Percentiles rank a stretch among this genome's conserved stretches.
Evolutionary conservation across 2,888 invertebrate genomes (phyloP).

Genomic region (Limenitis camilla): DNA sequence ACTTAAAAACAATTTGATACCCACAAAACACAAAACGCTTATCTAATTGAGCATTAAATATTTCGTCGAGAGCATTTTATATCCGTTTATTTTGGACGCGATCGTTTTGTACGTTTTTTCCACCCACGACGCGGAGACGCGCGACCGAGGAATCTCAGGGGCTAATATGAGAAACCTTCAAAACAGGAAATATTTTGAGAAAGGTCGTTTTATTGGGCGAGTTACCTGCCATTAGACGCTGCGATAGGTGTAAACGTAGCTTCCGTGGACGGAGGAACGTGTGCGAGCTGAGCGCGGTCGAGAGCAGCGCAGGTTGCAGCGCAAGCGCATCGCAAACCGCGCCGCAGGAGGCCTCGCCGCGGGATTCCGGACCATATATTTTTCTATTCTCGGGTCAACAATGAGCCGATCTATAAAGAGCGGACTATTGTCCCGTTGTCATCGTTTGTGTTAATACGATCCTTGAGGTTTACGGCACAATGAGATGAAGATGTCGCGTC

Average conservation of each 20-base stretch:
- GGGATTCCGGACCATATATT: constrained; percentile 62
- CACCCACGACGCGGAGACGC: constrained; percentile 67
- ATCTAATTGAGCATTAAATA: constrained; percentile 74
- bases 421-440: constrained; percentile 63
- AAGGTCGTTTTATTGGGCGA: constrained; percentile 68
- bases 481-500: constrained; percentile 63
- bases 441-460: constrained; percentile 73
- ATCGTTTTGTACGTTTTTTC: constrained; percentile 68
- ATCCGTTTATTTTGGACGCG: constrained; percentile 65
- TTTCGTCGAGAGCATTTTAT: constrained; percentile 71
- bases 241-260: constrained; percentile 70
- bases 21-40: constrained; percentile 70
- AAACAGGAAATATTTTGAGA: constrained; percentile 70
- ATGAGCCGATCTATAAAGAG: constrained; percentile 58
- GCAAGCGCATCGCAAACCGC: constrained; percentile 48
- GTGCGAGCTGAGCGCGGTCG: constrained; percentile 29
- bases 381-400: constrained; percentile 65
- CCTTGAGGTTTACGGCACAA: constrained; percentile 73
- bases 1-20: constrained; percentile 61
- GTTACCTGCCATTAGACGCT: constrained; percentile 71
- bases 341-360: constrained; percentile 57
- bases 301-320: no score
- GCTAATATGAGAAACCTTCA: constrained; percentile 57
- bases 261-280: constrained; percentile 65
- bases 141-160: constrained; percentile 64